A percentile compares a stretch with the other conserved stretches of the same genome.
These are phyloP conservation scores for Pseudococcus jackbeardsleyi DNA, from an alignment of 2,888 invertebrate species.

Conservation along the genomic window DNA sequence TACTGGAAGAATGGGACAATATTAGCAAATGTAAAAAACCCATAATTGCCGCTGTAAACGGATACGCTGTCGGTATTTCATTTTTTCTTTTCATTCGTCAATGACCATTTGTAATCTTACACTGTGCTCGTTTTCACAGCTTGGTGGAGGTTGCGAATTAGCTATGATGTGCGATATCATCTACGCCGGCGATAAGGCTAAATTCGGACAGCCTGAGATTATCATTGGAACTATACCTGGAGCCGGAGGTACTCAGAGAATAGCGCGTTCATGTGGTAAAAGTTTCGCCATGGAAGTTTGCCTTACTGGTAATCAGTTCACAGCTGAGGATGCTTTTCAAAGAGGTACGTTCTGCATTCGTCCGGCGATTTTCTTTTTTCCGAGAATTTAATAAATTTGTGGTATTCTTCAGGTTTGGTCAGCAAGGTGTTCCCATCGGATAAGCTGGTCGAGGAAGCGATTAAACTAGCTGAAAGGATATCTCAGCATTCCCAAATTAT, in stretches of 20 bases:
- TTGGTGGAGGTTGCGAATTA: slow-evolving; percentile 98
- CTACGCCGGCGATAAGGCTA: slow-evolving; percentile 98
- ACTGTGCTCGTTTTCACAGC: slow-evolving; percentile 71
- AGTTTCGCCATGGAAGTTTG: slow-evolving; percentile 99
- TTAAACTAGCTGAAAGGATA: slow-evolving; percentile 97
- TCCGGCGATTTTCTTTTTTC: slow-evolving; percentile 54
- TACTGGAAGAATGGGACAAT: slow-evolving; percentile 87
- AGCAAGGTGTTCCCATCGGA: slow-evolving; percentile 92
- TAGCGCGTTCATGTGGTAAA: slow-evolving; percentile 89
- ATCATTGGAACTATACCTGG: slow-evolving; percentile 97
- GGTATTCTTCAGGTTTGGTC: slow-evolving; percentile 77
- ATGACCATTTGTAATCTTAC: background rate
- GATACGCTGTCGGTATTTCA: slow-evolving; percentile 85
- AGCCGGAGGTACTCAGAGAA: slow-evolving; percentile 95
- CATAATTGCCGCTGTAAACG: slow-evolving; percentile 98
- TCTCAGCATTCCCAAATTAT: slow-evolving; percentile 88
- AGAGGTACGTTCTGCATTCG: slow-evolving; percentile 74
- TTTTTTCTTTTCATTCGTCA: background rate
- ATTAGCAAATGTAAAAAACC: slow-evolving; percentile 87
- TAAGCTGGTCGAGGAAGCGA: slow-evolving; percentile 85
- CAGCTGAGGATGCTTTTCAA: slow-evolving; percentile 91
- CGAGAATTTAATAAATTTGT: no score
- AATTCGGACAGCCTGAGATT: slow-evolving; percentile 99
- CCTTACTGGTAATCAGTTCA: slow-evolving; percentile 91
- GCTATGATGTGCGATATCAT: slow-evolving; percentile 99